Conservation (phyloP, 2,113 vertebrate genomes). For the Cyanocitta stelleri region DNA sequence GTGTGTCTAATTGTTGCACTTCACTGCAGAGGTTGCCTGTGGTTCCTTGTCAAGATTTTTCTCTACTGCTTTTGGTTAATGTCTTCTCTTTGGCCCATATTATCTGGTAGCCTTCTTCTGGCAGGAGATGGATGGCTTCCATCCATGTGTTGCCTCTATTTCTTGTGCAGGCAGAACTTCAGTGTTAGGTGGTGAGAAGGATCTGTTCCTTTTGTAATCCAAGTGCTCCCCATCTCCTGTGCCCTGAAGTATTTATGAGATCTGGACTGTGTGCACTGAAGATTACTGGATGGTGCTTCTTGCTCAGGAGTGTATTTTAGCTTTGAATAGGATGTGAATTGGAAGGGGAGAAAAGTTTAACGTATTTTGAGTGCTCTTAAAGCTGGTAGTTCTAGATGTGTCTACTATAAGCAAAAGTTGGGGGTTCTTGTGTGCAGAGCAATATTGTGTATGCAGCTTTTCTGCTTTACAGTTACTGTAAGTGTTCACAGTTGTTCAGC, state of each 20-base stretch:
- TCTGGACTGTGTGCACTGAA: neutral
- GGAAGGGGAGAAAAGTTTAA: neutral
- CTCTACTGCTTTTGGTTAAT: neutral
- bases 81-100: neutral
- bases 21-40: neutral
- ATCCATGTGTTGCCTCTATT: rapidly evolving
- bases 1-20: neutral
- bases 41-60: neutral
- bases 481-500: neutral
- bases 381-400: neutral
- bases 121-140: neutral
- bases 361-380: neutral
- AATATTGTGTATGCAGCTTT: neutral
- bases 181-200: neutral
- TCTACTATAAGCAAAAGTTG: neutral
- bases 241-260: neutral
- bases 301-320: neutral
- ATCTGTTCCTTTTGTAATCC: neutral
- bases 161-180: neutral
- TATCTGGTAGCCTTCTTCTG: neutral
- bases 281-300: neutral
- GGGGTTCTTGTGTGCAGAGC: neutral
- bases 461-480: neutral
- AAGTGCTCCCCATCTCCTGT: neutral
- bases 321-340: neutral